These are phyloP conservation scores for Oriolus oriolus DNA, from an alignment of 2,113 vertebrate species.

Conservation along the genomic window DNA sequence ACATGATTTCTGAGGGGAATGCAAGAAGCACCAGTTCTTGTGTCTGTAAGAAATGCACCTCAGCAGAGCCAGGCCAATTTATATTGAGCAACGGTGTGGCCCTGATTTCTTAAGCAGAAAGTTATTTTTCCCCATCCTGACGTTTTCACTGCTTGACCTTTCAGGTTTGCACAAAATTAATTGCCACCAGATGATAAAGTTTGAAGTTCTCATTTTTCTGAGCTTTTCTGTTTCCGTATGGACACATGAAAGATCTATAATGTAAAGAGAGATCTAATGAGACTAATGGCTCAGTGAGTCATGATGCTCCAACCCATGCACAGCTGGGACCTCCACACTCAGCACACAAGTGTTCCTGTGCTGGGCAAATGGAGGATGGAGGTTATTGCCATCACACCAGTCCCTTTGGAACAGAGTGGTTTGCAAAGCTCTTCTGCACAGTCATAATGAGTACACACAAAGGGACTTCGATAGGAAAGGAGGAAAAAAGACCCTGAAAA, in stretches of 20 bases:
- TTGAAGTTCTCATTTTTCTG: neutral
- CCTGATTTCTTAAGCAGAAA: neutral
- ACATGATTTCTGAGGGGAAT: neutral
- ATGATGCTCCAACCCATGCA: neutral
- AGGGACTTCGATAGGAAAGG: neutral
- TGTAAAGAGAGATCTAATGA: neutral
- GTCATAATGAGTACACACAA: neutral
- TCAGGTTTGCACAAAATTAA: neutral
- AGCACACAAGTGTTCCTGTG: neutral
- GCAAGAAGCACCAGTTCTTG: neutral
- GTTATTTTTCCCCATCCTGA: neutral
- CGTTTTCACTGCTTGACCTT: neutral
- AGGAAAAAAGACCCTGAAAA: neutral
- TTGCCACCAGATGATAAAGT: neutral
- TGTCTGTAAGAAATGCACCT: neutral
- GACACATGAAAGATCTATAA: neutral
- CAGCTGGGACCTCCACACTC: neutral
- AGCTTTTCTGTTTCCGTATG: neutral
- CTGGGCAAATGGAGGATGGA: neutral
- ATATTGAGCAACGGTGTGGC: neutral
- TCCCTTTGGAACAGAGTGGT: neutral
- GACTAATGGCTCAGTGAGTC: neutral
- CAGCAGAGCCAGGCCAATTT: neutral
- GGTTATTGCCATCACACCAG: neutral
- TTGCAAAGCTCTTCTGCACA: neutral